A percentile compares a stretch with the other conserved stretches of the same genome.
Evolutionary conservation across 2,888 invertebrate species (phyloP).

Genomic region (Mamestra brassicae): DNA sequence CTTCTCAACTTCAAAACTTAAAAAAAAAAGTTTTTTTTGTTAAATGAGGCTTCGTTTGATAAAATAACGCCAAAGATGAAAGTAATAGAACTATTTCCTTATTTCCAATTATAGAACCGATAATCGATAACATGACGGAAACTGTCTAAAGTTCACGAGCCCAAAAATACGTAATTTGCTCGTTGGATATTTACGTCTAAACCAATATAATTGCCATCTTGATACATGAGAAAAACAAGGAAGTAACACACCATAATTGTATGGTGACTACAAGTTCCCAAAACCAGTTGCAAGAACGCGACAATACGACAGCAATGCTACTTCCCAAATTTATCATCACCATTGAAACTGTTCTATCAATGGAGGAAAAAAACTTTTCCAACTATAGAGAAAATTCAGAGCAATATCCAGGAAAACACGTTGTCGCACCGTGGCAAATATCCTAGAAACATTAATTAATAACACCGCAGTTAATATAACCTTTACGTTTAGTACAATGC

Average conservation of each 20-base stretch:
- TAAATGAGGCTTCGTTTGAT: background rate
- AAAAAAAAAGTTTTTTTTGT: background rate
- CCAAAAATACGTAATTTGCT: constrained; percentile 4
- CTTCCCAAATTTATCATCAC: too few relatives aligned
- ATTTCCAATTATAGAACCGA: constrained; percentile 12
- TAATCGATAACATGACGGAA: constrained; percentile 28
- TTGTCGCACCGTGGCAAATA: background rate
- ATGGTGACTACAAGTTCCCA: too few relatives aligned
- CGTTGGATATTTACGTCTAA: constrained; percentile 15
- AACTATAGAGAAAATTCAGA: background rate
- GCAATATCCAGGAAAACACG: background rate
- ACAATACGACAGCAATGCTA: background rate
- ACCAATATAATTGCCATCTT: background rate
- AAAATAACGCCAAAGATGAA: background rate
- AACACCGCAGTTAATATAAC: too few relatives aligned
- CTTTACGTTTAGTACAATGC: background rate
- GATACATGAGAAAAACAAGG: background rate
- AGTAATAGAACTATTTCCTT: background rate
- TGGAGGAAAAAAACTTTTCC: background rate
- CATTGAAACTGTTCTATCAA: too few relatives aligned
- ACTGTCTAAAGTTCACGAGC: constrained; percentile 6
- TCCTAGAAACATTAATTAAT: background rate
- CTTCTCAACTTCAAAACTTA: accelerated
- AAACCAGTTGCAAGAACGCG: too few relatives aligned
- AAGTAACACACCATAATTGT: background rate